Base-by-base conservation (phyloP, 2,888 invertebrate species). In the Pterobdella sp. region DNA sequence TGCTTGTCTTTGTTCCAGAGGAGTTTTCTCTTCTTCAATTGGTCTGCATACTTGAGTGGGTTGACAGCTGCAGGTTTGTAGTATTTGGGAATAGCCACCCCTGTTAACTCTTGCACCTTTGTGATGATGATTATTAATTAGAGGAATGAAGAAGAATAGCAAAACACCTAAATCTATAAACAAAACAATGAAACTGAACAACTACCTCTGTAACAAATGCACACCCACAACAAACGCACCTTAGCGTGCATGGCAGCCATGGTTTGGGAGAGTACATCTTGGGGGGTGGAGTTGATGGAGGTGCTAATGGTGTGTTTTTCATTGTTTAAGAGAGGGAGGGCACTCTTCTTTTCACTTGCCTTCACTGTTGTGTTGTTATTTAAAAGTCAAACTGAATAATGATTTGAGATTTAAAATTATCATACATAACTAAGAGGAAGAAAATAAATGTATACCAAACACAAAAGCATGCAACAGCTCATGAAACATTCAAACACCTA, bases 1-100 rank as follows among this genome's bases (percentile, higher is more conserved):
- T 81, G 80, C 56, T 80, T 80, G 36, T 79, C 78, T 73, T 82
- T 82, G 26, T 81, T 79, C 94, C 96, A 96, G 31, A 96, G 85
- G 71, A 94, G 86, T 85, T 94, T 94, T 71, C 94, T 87, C 83
- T 94, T 93, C 81, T 94, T 92, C 76, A 94, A 89, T 84, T 91
- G 92, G 74, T 84, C 83, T 10, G 83, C 83, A 81, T 93, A 91
- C 80, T 91, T 91, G 76, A 89, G 88, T 60, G 90, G 88, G 81
- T 89, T 89, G n/a, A 90, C 88, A 31, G 89, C 88, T 49, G 88
- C 87, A 0, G 90, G 89, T 83, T 90, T 91, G 81, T 89, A 91
- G 83, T 89, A 91, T 72, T 88, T 88, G 3, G 90, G 90, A 65
- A 88, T 82, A 67, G 85, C 84, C 0, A 86, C 84, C 3, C 86